Percentiles rank a stretch among this genome's conserved stretches.
phyloP scores from a whole-genome alignment of 2,797 vertebrate genomes.

The Syngnathus acus region DNA sequence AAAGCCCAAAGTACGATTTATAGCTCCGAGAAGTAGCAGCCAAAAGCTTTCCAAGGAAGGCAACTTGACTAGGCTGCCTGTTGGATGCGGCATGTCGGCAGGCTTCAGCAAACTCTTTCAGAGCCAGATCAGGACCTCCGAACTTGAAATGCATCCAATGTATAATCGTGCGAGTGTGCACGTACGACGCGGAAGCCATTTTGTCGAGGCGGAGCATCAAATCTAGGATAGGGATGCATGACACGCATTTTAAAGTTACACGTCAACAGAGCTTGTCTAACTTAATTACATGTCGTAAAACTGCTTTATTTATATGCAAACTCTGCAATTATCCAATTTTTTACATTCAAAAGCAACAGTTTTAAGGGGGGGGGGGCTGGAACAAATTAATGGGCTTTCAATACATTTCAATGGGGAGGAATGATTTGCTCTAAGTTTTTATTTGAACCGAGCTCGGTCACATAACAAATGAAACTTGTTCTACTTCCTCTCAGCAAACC shows the following conservation, averaged over 20 bases:
- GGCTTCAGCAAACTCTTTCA: slow-evolving; percentile 18
- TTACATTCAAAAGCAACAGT: too few relatives aligned
- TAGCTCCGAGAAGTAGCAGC: slow-evolving; percentile 66
- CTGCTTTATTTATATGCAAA: too few relatives aligned
- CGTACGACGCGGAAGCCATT: not conserved
- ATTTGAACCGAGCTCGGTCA: not conserved
- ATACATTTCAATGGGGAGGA: not conserved
- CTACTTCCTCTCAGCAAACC: slow-evolving; percentile 3
- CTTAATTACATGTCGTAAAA: too few relatives aligned
- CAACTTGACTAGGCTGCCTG: slow-evolving; percentile 51
- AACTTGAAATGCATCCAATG: not conserved
- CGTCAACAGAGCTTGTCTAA: too few relatives aligned
- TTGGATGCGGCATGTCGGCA: slow-evolving; percentile 46
- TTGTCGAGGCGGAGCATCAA: not conserved
- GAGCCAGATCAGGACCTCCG: not conserved
- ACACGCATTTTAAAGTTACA: not conserved
- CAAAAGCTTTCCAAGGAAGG: slow-evolving; percentile 70
- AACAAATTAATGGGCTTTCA: not conserved
- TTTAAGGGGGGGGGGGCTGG: too few relatives aligned
- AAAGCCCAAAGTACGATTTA: slow-evolving; percentile 70
- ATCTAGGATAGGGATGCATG: not conserved
- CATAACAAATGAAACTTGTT: not conserved
- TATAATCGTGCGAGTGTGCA: slow-evolving; percentile 3
- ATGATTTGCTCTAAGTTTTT: not conserved
- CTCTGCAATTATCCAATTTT: too few relatives aligned